Evolutionary conservation across 92 coral and sea anemone genomes (phyloP).

Genomic region (Nematostella vectensis): DNA sequence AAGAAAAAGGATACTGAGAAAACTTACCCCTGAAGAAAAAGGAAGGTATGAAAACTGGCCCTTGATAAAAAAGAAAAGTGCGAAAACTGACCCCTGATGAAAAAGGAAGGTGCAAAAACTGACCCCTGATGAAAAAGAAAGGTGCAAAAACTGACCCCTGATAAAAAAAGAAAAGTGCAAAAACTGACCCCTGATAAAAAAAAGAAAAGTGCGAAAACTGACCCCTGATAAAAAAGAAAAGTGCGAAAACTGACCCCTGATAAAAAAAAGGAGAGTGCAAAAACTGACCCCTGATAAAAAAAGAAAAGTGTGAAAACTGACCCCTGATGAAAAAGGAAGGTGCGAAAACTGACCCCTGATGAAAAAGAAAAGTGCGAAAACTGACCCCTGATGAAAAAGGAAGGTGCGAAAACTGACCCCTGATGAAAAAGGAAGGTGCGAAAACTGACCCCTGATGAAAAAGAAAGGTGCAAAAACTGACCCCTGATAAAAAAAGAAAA

Average conservation of each 20-base stretch:
- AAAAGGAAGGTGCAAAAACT: neutral
- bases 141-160: neutral
- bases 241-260: neutral
- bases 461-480: neutral
- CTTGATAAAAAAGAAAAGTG: neutral
- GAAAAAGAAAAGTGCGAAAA: neutral
- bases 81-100: conserved; percentile 1
- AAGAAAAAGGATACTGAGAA: no score
- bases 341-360: neutral
- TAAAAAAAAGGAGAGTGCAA: neutral
- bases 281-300: conserved; percentile 1
- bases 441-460: conserved; percentile 2
- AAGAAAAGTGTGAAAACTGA: neutral
- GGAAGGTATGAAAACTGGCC: no score
- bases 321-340: neutral
- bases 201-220: conserved; percentile 1
- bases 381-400: neutral
- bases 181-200: neutral
- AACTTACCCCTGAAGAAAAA: neutral
- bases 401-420: no score
- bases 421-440: no score
- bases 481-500: neutral
- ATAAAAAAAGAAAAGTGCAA: neutral
- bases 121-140: neutral
- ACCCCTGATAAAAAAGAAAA: neutral